phyloP scores from a whole-genome alignment of 2,113 vertebrate genomes.

The Dunckerocampus dactyliophorus region DNA sequence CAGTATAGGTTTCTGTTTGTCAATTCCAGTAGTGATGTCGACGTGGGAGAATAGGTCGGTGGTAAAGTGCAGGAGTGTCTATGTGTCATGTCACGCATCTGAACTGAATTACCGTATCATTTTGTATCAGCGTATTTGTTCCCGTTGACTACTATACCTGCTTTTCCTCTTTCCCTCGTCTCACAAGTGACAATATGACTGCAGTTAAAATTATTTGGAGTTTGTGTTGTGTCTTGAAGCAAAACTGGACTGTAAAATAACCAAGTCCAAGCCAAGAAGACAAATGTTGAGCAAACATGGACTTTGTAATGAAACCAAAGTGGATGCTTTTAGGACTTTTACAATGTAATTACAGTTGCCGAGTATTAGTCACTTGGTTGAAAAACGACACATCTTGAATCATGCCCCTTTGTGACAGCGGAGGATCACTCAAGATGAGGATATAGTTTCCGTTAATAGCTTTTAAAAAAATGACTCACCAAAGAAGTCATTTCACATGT shows the following conservation, averaged over 20 bases:
- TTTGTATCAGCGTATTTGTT: background rate
- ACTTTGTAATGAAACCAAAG: conserved; percentile 6
- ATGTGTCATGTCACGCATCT: conserved; percentile 28
- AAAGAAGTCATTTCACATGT: conserved; percentile 18
- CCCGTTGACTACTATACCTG: background rate
- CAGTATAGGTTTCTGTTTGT: conserved; percentile 55
- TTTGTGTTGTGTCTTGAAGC: background rate
- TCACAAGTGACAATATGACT: background rate
- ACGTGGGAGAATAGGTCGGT: conserved; percentile 32
- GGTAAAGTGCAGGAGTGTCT: conserved; percentile 38
- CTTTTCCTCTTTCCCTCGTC: conserved; percentile 4
- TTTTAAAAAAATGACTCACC: conserved; percentile 44
- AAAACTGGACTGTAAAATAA: background rate
- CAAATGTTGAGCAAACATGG: conserved; percentile 3
- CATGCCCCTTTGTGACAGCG: conserved; percentile 30
- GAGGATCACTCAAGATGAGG: conserved; percentile 18
- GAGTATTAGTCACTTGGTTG: conserved; percentile 32
- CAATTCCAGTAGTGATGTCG: conserved; percentile 43
- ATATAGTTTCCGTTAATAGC: conserved; percentile 21
- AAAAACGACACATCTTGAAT: conserved; percentile 30
- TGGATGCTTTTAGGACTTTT: conserved; percentile 7
- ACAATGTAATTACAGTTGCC: conserved; percentile 1
- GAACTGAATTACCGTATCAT: background rate
- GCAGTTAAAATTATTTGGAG: background rate
- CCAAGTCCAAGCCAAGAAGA: background rate